Percentiles rank a stretch among this genome's conserved stretches.
phyloP scores from a whole-genome alignment of 2,797 vertebrate genomes.

The Sebastes kiyomatsui region DNA sequence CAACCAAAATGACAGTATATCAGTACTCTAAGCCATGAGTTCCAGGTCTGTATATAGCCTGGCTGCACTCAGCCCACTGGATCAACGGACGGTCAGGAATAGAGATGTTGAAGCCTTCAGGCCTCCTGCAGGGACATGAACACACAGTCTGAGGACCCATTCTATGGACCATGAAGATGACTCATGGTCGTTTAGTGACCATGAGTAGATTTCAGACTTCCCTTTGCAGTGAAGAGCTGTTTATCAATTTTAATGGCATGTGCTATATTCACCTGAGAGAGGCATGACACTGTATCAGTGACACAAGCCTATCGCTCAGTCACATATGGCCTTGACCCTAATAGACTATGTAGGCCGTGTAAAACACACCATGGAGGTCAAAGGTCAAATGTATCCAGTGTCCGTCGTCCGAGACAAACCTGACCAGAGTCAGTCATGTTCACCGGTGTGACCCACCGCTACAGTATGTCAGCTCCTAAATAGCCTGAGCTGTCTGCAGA shows the following conservation, averaged over 20 bases:
- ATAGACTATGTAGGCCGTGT: slow-evolving; percentile 17
- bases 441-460: not conserved
- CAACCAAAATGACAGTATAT: not conserved
- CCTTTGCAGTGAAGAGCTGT: not conserved
- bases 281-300: not conserved
- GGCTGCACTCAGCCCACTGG: not conserved
- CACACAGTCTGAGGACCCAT: not conserved
- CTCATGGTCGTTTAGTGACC: not conserved
- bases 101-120: not conserved
- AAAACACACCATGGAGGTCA: slow-evolving; percentile 12
- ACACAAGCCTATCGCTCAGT: not conserved
- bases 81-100: slow-evolving; percentile 29
- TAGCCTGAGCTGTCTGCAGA: slow-evolving; percentile 35
- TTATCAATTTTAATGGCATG: not conserved
- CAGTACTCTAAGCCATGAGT: not conserved
- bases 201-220: too few relatives aligned
- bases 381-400: slow-evolving; percentile 36
- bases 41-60: slow-evolving; percentile 5
- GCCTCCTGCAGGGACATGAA: not conserved
- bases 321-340: slow-evolving; percentile 26
- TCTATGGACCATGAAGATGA: not conserved
- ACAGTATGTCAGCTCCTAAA: slow-evolving; percentile 40
- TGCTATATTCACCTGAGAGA: not conserved
- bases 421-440: slow-evolving; percentile 8
- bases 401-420: slow-evolving; percentile 1